These are phyloP conservation scores for Capreolus pygargus DNA, from an alignment of 2,113 vertebrate species.

Conservation along the genomic window DNA sequence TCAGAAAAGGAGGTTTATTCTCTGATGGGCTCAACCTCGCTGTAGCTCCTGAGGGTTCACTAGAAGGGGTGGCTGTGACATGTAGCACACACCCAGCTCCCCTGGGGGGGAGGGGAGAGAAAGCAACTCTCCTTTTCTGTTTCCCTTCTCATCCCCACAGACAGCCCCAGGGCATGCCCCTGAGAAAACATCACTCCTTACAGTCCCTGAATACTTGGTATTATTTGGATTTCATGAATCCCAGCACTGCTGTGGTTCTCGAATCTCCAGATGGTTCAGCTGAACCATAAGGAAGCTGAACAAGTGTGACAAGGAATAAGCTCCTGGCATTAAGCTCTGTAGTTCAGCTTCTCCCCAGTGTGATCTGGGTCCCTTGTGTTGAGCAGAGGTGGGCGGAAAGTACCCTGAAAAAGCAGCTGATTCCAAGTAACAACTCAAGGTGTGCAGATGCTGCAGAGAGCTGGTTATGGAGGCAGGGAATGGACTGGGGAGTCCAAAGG, in stretches of 20 bases:
- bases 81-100: rapidly evolving
- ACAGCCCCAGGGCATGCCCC: not conserved
- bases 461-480: not conserved
- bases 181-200: not conserved
- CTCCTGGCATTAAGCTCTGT: not conserved
- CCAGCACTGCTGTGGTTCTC: not conserved
- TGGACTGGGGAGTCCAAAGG: not conserved
- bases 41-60: not conserved
- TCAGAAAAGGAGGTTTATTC: not conserved
- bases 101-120: not conserved
- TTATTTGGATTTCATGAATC: not conserved
- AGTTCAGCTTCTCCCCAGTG: not conserved
- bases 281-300: not conserved
- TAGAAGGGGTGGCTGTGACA: not conserved
- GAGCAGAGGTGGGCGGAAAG: not conserved
- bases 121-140: not conserved
- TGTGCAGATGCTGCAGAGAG: not conserved
- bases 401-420: not conserved
- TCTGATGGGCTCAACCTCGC: not conserved
- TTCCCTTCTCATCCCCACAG: not conserved
- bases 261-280: not conserved
- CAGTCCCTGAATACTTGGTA: not conserved
- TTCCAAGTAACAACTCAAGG: not conserved
- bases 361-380: not conserved
- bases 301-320: not conserved